Conservation (phyloP, 2,888 invertebrate genomes). For the Drosophila phalerata region DNA sequence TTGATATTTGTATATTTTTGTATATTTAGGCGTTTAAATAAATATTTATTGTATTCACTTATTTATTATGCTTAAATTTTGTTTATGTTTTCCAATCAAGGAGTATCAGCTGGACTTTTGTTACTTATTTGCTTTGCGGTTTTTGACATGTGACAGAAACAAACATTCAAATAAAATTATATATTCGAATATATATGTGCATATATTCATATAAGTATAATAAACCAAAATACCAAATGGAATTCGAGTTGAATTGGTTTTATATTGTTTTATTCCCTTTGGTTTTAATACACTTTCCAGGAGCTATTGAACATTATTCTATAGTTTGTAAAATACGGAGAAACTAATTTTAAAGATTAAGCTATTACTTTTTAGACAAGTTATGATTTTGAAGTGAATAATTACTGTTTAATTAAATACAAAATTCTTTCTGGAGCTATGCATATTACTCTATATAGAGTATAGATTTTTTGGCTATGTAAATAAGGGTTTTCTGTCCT, state of each 20-base stretch:
- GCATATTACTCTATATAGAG: neutral
- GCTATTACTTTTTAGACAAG: neutral
- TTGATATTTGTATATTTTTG: neutral
- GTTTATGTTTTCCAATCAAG: neutral
- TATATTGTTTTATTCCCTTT: slow-evolving; percentile 24
- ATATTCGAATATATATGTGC: neutral
- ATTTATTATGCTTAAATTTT: too few relatives aligned
- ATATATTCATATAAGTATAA: neutral
- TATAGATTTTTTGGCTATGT: neutral
- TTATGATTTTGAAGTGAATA: neutral
- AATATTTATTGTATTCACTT: neutral
- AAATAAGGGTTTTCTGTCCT: neutral
- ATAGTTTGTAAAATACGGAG: neutral
- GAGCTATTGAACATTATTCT: too few relatives aligned
- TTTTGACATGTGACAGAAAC: slow-evolving; percentile 58
- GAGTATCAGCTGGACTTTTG: slow-evolving; percentile 5
- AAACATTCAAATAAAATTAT: slow-evolving; percentile 30
- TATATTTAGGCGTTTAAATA: neutral
- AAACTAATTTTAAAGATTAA: neutral
- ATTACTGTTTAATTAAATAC: too few relatives aligned
- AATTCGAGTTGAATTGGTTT: slow-evolving; percentile 43
- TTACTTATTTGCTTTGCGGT: slow-evolving; percentile 43
- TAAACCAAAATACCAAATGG: slow-evolving; percentile 45
- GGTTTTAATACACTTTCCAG: slow-evolving; percentile 12
- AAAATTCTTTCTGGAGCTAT: neutral